Conservation (phyloP, 1,140 invertebrate species). For the Eulimnadia texana region DNA sequence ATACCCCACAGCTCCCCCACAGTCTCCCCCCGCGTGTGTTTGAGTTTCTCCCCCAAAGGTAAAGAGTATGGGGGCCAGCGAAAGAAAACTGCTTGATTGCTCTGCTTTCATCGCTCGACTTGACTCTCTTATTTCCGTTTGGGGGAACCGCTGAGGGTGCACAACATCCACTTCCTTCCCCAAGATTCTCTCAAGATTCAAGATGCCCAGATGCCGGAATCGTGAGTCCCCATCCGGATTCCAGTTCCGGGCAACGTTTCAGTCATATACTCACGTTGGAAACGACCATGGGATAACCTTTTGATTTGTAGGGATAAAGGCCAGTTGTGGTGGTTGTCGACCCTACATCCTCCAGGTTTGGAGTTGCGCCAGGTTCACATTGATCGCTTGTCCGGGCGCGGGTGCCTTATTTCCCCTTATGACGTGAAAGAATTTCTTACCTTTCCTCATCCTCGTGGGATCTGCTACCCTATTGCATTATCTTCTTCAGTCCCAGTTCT, state of each 20-base stretch:
- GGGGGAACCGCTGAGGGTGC: neutral
- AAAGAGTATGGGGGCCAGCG: neutral
- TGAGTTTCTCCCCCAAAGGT: too few relatives aligned
- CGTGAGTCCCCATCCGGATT: too few relatives aligned
- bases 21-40: too few relatives aligned
- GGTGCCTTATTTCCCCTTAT: neutral
- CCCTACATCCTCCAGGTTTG: too few relatives aligned
- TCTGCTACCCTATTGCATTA: neutral
- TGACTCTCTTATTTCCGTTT: neutral
- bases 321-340: too few relatives aligned
- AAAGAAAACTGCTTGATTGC: neutral
- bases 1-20: too few relatives aligned
- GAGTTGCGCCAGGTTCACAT: conserved; percentile 14
- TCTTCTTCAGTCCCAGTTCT: too few relatives aligned
- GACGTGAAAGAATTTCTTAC: neutral
- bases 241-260: too few relatives aligned
- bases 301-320: neutral
- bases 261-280: too few relatives aligned
- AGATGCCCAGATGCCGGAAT: too few relatives aligned
- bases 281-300: neutral
- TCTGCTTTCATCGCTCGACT: neutral
- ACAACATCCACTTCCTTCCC: neutral
- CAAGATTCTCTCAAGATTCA: too few relatives aligned
- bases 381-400: neutral
- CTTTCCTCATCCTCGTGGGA: neutral